Evolutionary conservation across 2,113 vertebrate species (phyloP).

Genomic region (Perccottus glenii): DNA sequence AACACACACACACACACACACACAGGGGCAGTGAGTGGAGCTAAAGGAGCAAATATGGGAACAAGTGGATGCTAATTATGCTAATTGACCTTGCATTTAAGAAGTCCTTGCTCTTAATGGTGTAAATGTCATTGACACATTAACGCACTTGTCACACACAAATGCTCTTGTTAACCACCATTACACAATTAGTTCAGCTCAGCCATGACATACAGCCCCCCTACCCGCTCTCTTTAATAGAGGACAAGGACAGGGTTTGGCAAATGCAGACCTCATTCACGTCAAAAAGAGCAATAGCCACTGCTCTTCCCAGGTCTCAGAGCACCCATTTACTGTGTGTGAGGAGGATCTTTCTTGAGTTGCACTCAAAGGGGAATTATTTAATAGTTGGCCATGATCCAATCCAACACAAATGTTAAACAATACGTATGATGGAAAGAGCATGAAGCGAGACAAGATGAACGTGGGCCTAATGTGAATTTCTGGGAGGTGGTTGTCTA

Average conservation of each 20-base stretch:
- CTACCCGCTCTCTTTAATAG: slow-evolving; percentile 25
- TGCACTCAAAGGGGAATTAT: slow-evolving; percentile 28
- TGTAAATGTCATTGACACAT: slow-evolving; percentile 39
- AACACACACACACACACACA: slow-evolving; percentile 3
- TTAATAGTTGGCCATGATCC: slow-evolving; percentile 24
- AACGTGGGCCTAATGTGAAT: slow-evolving; percentile 24
- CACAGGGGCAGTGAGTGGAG: background rate
- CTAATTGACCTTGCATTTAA: slow-evolving; percentile 60
- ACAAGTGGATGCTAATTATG: slow-evolving; percentile 49
- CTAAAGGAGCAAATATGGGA: slow-evolving; percentile 7
- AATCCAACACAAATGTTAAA: slow-evolving; percentile 49
- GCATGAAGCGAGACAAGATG: slow-evolving; percentile 20
- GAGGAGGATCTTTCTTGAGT: slow-evolving; percentile 33
- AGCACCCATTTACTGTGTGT: slow-evolving; percentile 19
- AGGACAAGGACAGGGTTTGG: slow-evolving; percentile 53
- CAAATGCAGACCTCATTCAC: slow-evolving; percentile 22
- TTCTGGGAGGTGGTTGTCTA: slow-evolving; percentile 29
- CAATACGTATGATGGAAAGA: slow-evolving; percentile 31
- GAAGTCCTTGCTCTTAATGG: slow-evolving; percentile 55
- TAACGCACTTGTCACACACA: slow-evolving; percentile 22
- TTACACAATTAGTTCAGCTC: slow-evolving; percentile 62
- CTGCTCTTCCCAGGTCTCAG: slow-evolving; percentile 22
- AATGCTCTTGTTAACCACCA: slow-evolving; percentile 38
- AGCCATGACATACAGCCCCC: slow-evolving; percentile 38
- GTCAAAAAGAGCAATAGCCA: slow-evolving; percentile 26